Percentiles rank a stretch among this genome's conserved stretches.
These are phyloP conservation scores for Poeciliopsis infans DNA, from an alignment of 2,797 vertebrate species.

Conservation along the genomic window DNA sequence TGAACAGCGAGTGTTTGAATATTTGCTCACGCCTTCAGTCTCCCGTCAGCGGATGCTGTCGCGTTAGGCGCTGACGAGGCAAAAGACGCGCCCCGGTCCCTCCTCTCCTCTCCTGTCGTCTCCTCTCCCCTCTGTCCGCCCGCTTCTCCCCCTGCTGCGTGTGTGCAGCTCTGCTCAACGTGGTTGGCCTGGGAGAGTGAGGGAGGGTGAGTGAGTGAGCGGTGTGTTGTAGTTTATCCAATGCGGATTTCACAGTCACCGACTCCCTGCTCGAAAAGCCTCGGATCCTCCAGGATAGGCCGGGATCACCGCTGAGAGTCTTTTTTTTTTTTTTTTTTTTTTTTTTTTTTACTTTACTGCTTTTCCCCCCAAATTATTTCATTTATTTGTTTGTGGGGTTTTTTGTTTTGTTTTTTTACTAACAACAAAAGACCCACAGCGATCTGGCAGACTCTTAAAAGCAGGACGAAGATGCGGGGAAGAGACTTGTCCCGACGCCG, in stretches of 20 bases:
- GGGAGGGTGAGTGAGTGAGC: slow-evolving; percentile 46
- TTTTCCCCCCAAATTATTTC: neutral
- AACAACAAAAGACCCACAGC: neutral
- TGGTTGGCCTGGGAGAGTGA: slow-evolving; percentile 45
- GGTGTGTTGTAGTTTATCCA: slow-evolving; percentile 58
- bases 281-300: slow-evolving; percentile 44
- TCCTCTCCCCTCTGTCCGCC: slow-evolving; percentile 17
- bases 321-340: too few relatives aligned
- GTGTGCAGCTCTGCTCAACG: slow-evolving; percentile 28
- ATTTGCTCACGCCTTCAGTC: slow-evolving; percentile 13
- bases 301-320: slow-evolving; percentile 21
- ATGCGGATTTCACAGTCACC: slow-evolving; percentile 70
- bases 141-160: slow-evolving; percentile 25
- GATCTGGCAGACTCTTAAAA: neutral
- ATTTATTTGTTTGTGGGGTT: too few relatives aligned
- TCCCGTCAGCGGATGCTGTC: slow-evolving; percentile 21
- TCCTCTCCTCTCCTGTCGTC: too few relatives aligned
- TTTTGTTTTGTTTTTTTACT: neutral
- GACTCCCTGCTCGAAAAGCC: slow-evolving; percentile 40
- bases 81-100: slow-evolving; percentile 31
- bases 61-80: slow-evolving; percentile 52
- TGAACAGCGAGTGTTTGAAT: neutral
- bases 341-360: neutral
- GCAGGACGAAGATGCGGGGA: neutral
- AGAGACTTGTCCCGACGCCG: slow-evolving; percentile 9